Evolutionary conservation across 2,113 vertebrate genomes (phyloP).

Genomic region (Pholis gunnellus): DNA sequence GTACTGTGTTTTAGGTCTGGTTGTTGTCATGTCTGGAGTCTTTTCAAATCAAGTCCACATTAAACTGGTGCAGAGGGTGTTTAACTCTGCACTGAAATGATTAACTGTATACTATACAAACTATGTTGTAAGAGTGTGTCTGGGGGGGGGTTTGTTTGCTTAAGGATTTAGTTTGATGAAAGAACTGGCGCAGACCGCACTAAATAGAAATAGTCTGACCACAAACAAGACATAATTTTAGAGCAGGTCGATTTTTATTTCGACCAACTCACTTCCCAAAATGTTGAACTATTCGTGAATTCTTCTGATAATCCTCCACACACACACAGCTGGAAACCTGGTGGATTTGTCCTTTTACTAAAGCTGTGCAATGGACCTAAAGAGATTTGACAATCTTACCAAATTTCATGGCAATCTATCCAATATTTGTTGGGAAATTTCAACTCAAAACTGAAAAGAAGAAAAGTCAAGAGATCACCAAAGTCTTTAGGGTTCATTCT

Average conservation of each 20-base stretch:
- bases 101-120: constrained; percentile 46
- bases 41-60: constrained; percentile 20
- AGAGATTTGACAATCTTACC: not conserved
- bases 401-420: not conserved
- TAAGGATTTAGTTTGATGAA: not conserved
- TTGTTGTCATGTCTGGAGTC: constrained; percentile 4
- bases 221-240: not conserved
- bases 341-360: not conserved
- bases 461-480: not conserved
- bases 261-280: no score
- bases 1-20: not conserved
- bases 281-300: not conserved
- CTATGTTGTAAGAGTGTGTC: no score
- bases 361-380: not conserved
- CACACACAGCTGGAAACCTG: not conserved
- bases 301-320: not conserved
- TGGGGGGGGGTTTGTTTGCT: constrained; percentile 8
- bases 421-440: not conserved
- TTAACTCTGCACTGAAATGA: constrained; percentile 52
- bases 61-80: constrained; percentile 25
- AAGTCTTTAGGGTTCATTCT: not conserved
- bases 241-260: not conserved
- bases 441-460: not conserved
- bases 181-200: not conserved
- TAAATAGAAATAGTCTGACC: not conserved